Evolutionary conservation across 2,113 vertebrate genomes (phyloP).

Genomic region (Pedetes capensis): DNA sequence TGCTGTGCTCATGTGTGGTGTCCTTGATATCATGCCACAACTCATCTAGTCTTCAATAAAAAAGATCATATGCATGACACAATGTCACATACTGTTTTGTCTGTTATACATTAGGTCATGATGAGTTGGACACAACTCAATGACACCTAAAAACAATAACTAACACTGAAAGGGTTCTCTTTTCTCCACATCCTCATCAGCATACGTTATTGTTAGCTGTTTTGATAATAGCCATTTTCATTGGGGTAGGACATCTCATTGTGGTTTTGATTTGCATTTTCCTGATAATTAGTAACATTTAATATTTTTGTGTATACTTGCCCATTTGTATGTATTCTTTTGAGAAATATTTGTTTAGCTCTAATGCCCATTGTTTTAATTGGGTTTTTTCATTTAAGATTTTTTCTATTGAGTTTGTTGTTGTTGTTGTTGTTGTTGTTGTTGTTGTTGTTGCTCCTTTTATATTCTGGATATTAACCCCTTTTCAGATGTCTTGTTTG

Average conservation of each 20-base stretch:
- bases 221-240: not conserved
- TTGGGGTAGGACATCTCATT: not conserved
- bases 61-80: too few species aligned
- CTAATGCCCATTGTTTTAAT: not conserved
- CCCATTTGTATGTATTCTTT: not conserved
- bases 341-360: not conserved
- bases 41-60: too few species aligned
- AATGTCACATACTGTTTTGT: too few species aligned
- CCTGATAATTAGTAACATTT: not conserved
- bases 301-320: not conserved
- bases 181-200: not conserved
- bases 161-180: not conserved
- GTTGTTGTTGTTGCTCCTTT: not conserved
- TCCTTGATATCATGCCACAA: too few species aligned
- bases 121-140: too few species aligned
- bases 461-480: not conserved
- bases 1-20: too few species aligned
- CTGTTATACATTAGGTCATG: too few species aligned
- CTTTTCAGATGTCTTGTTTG: not conserved
- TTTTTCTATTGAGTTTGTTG: not conserved
- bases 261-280: not conserved
- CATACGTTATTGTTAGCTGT: not conserved
- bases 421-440: too few species aligned
- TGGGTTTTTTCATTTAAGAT: not conserved
- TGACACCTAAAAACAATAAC: too few species aligned